Evolutionary conservation across 2,113 vertebrate genomes (phyloP).

Genomic region (Amphilophus citrinellus): DNA sequence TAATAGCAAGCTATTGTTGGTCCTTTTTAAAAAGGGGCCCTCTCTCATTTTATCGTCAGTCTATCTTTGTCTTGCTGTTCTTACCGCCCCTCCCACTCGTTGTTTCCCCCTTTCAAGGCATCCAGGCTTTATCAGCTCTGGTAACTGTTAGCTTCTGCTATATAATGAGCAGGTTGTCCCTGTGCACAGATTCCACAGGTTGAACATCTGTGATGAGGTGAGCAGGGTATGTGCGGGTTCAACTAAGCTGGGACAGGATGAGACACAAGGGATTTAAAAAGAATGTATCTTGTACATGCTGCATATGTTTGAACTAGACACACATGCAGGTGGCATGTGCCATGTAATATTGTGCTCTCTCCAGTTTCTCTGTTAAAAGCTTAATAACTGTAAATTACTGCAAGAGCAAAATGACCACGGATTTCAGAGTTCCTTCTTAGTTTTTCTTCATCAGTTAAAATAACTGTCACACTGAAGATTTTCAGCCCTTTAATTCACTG

Average conservation of each 20-base stretch:
- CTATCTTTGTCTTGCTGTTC: conserved; percentile 28
- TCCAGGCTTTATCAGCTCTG: conserved; percentile 39
- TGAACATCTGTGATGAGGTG: conserved; percentile 35
- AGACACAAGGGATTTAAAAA: conserved; percentile 9
- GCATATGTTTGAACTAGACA: background rate
- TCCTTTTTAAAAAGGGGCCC: conserved; percentile 39
- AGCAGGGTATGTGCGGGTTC: background rate
- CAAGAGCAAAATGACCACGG: background rate
- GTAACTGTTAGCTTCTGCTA: conserved; percentile 48
- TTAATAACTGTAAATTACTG: conserved; percentile 15
- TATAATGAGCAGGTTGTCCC: conserved; percentile 31
- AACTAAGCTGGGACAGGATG: background rate
- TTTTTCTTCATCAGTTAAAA: background rate
- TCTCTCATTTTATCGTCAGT: conserved; percentile 24
- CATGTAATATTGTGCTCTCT: background rate
- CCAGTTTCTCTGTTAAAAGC: background rate
- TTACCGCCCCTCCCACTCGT: conserved; percentile 9
- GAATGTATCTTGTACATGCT: background rate
- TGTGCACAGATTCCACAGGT: conserved; percentile 24
- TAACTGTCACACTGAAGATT: conserved; percentile 1
- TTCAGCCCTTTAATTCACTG: conserved; percentile 12
- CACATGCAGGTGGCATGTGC: background rate
- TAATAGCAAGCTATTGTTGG: conserved; percentile 58
- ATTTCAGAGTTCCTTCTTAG: background rate
- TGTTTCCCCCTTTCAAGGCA: conserved; percentile 15